A percentile compares a stretch with the other conserved stretches of the same genome.
These are phyloP conservation scores for Ardeotis arabs DNA, from an alignment of 2,113 vertebrate genomes.

Conservation along the genomic window DNA sequence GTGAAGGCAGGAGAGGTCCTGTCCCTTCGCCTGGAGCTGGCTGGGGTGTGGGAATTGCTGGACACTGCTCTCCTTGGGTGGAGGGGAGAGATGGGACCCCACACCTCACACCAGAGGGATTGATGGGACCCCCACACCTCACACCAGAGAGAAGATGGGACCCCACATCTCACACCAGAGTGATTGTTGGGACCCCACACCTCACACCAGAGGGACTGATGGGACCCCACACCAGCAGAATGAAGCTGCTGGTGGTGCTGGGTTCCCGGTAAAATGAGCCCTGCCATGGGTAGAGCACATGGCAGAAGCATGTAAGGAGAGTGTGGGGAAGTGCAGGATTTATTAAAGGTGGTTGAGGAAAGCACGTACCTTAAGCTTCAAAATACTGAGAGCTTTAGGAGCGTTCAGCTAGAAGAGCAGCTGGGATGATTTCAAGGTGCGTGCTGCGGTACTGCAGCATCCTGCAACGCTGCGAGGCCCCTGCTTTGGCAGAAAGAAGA, in stretches of 20 bases:
- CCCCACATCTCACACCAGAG: background rate
- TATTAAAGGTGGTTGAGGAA: background rate
- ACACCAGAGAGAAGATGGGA: background rate
- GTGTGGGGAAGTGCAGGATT: background rate
- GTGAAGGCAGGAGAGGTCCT: background rate
- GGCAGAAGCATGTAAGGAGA: background rate
- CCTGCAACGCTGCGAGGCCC: background rate
- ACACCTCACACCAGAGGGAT: background rate
- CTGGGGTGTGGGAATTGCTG: background rate
- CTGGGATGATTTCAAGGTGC: background rate
- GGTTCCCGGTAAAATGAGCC: background rate
- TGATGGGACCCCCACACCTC: background rate
- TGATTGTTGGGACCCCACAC: background rate
- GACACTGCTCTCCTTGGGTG: background rate
- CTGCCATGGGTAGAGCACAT: rapidly evolving
- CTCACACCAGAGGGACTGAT: background rate
- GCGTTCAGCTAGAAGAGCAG: background rate
- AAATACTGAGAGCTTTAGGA: background rate
- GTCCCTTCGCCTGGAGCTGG: background rate
- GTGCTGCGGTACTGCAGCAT: background rate
- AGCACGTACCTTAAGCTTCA: background rate
- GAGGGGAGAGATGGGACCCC: background rate
- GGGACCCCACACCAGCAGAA: background rate
- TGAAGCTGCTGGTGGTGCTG: background rate
- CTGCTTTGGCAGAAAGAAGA: background rate